Conservation (phyloP, 2,113 vertebrate species). For the Lycaon pictus region DNA sequence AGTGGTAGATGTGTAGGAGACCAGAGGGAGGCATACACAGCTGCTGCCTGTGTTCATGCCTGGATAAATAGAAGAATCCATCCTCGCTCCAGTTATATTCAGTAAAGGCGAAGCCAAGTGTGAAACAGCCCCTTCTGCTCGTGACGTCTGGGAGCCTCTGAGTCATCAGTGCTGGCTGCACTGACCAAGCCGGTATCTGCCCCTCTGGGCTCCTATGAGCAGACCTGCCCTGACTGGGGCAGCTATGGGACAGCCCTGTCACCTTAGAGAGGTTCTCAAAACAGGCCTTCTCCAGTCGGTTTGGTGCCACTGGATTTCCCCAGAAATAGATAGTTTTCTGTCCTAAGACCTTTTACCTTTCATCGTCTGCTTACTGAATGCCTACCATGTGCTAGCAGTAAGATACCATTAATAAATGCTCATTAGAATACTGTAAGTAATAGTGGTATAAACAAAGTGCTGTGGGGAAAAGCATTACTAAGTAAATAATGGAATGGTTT, state of each 20-base stretch:
- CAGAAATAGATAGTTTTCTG: neutral
- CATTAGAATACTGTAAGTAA: neutral
- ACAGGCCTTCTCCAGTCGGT: neutral
- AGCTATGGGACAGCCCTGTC: neutral
- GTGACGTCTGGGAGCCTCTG: neutral
- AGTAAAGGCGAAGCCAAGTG: constrained; percentile 45
- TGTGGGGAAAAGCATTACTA: neutral
- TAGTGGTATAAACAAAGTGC: neutral
- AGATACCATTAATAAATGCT: neutral
- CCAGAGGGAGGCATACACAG: neutral
- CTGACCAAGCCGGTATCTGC: neutral
- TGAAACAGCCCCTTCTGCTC: constrained; percentile 48
- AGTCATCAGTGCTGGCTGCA: constrained; percentile 25
- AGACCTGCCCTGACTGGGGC: neutral
- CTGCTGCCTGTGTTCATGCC: constrained; percentile 50
- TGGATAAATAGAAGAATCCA: neutral
- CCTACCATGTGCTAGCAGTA: neutral
- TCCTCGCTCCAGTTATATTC: neutral
- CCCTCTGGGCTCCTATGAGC: neutral
- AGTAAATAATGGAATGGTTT: neutral
- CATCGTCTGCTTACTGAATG: neutral
- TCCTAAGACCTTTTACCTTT: neutral
- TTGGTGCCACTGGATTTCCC: neutral
- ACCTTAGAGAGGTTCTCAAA: neutral
- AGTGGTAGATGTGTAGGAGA: neutral